phyloP scores from a whole-genome alignment of 2,888 invertebrate genomes.

The Chloroclysta siterata region DNA sequence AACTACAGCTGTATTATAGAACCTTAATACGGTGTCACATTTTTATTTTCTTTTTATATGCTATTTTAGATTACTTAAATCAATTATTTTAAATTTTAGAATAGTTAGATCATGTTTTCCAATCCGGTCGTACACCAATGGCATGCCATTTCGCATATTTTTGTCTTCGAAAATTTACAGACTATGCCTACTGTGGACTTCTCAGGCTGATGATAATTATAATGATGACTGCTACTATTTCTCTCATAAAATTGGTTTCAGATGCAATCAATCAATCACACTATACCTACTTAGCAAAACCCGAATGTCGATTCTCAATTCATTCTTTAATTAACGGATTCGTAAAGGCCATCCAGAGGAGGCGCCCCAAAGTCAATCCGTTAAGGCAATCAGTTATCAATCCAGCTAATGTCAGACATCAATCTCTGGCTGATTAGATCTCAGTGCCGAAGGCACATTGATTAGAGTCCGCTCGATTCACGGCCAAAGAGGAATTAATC shows the following conservation, averaged over 20 bases:
- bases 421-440: conserved; percentile 71
- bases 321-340: conserved; percentile 18
- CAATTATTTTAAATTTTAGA: too few species aligned
- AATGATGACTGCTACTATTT: too few species aligned
- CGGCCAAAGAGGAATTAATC: not conserved
- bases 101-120: too few species aligned
- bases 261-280: not conserved
- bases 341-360: conserved; percentile 17
- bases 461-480: not conserved
- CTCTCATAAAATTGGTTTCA: not conserved
- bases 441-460: conserved; percentile 43
- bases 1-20: too few species aligned
- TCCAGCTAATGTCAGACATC: conserved; percentile 68
- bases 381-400: conserved; percentile 64
- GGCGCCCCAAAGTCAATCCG: conserved; percentile 48
- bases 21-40: too few species aligned
- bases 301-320: conserved; percentile 4
- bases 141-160: too few species aligned
- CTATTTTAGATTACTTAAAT: too few species aligned
- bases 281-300: not conserved
- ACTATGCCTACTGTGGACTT: too few species aligned
- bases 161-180: too few species aligned
- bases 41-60: too few species aligned
- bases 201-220: too few species aligned
- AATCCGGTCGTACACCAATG: too few species aligned